Evolutionary conservation across 2,888 invertebrate species (phyloP).

Genomic region (Hydropsyche betteni): DNA sequence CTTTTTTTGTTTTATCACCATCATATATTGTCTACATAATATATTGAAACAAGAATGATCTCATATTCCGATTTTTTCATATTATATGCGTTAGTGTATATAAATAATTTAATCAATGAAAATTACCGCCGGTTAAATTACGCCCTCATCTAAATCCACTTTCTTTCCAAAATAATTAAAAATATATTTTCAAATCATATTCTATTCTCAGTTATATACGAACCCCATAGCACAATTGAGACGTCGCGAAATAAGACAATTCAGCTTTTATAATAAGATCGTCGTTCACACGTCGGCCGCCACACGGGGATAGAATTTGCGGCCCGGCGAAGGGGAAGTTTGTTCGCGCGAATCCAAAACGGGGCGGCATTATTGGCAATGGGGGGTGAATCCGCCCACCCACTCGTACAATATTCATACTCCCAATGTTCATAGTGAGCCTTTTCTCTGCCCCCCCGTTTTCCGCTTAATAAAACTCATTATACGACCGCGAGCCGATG

Average conservation of each 20-base stretch:
- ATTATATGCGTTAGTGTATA: no score
- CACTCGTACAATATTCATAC: neutral
- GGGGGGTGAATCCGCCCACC: constrained; percentile 3
- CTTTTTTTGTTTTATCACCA: neutral
- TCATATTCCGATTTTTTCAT: no score
- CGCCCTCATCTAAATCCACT: no score
- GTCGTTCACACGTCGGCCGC: constrained; percentile 8
- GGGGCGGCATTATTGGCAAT: constrained; percentile 10
- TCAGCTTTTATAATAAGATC: neutral
- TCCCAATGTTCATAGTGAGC: neutral
- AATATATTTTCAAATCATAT: no score
- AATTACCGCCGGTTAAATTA: no score
- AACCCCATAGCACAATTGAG: constrained; percentile 2
- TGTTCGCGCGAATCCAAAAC: constrained; percentile 16
- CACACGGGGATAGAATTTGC: constrained; percentile 11
- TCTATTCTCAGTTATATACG: no score
- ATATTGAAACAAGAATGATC: no score
- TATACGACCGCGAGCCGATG: constrained; percentile 33
- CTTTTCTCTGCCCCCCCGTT: constrained; percentile 19
- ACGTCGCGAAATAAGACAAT: neutral
- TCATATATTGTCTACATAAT: neutral
- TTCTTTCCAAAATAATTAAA: no score
- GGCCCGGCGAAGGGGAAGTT: constrained; percentile 2
- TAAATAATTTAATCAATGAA: no score
- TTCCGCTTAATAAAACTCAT: constrained; percentile 46